These are phyloP conservation scores for Tetramorium simillimum DNA, from an alignment of 1,140 invertebrate species.

Conservation along the genomic window DNA sequence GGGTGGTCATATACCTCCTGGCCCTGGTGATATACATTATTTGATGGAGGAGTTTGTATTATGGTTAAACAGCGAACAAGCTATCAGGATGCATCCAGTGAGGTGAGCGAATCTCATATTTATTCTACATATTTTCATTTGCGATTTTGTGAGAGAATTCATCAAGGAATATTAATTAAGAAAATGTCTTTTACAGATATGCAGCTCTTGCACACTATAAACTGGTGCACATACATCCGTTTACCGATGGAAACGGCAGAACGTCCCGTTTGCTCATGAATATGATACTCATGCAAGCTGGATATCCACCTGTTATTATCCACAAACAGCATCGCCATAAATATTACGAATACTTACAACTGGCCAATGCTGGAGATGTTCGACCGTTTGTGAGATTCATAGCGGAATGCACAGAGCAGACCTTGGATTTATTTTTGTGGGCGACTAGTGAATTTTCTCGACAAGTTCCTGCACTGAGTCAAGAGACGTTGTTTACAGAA, in stretches of 20 bases:
- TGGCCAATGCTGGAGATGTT: slow-evolving; percentile 96
- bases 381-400: slow-evolving; percentile 98
- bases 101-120: slow-evolving; percentile 86
- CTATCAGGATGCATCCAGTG: slow-evolving; percentile 93
- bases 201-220: slow-evolving; percentile 98
- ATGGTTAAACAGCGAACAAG: slow-evolving; percentile 96
- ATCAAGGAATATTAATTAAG: neutral
- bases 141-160: neutral
- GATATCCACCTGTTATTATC: slow-evolving; percentile 98
- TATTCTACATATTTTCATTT: neutral
- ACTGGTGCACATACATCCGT: slow-evolving; percentile 97
- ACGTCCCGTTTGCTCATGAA: slow-evolving; percentile 98
- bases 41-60: slow-evolving; percentile 95
- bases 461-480: slow-evolving; percentile 84
- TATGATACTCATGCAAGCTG: slow-evolving; percentile 98
- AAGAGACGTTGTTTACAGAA: slow-evolving; percentile 78
- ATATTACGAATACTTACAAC: slow-evolving; percentile 95
- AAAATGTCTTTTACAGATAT: slow-evolving; percentile 86
- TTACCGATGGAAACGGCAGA: slow-evolving; percentile 97
- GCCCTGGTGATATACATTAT: slow-evolving; percentile 91
- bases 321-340: slow-evolving; percentile 95
- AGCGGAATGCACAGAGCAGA: slow-evolving; percentile 96
- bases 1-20: slow-evolving; percentile 95
- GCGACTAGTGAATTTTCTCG: slow-evolving; percentile 88
- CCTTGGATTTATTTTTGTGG: slow-evolving; percentile 97